Base-by-base conservation (phyloP, 2,888 invertebrate species). In the Spisula solida region DNA sequence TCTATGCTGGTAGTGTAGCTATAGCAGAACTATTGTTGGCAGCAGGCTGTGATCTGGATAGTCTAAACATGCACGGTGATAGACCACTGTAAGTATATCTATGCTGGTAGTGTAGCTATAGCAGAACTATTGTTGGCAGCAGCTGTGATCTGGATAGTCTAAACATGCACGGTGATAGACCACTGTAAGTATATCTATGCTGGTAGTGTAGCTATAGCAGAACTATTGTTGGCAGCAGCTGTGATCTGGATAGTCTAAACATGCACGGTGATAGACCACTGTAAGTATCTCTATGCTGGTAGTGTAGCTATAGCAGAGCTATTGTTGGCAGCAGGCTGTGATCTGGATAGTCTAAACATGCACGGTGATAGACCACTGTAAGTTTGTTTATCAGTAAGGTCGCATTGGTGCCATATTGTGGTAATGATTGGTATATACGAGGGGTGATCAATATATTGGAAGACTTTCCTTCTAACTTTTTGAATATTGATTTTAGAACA, bases 361-460 rank as follows among this genome's bases (percentile, higher is more conserved):
- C 98, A 98, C 93, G 98, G 98, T 0, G 99, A 99, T 96, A 97
- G 98, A 51, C 98, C 99, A 85, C 97, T 99, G 98, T 98, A n/a
- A 56, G 5, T 56, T 56, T 56, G 8, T 16, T 56, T 56, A 47
- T 47, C 12, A 47, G 5, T 47, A 8, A 47, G 47, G 47, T 47
- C 47, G 5, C 12, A 47, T 47, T 47, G 12, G 47, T 47, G 47
- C 47, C 12, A 5, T 12, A 12, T 47, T 47, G 12, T 47, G 47
- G 47, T 47, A 47, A 47, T 47, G 47, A 47, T n/a, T n/a, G n/a
- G n/a, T n/a, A n/a, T n/a, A n/a, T n/a, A n/a, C n/a, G n/a, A n/a
- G n/a, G n/a, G n/a, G n/a, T n/a, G n/a, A n/a, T n/a, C n/a, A n/a
- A n/a, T n/a, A n/a, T n/a, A n/a, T n/a, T n/a, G n/a, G n/a, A n/a